Percentiles rank a stretch among this genome's conserved stretches.
Evolutionary conservation across 2,113 vertebrate species (phyloP).

Genomic region (Pyxicephalus adspersus): DNA sequence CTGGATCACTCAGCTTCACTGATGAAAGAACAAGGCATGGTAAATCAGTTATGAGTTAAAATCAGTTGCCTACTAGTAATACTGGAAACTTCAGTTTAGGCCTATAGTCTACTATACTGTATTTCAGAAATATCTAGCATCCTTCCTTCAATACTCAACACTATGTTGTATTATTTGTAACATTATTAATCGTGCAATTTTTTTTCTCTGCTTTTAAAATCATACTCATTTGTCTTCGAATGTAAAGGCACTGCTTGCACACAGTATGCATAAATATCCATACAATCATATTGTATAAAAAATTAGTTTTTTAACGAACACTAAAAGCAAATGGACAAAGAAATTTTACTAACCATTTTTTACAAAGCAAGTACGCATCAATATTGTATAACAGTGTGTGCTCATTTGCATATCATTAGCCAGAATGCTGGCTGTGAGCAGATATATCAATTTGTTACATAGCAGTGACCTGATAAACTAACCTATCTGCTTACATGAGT

Average conservation of each 20-base stretch:
- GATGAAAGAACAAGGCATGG: too few relatives aligned
- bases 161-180: too few relatives aligned
- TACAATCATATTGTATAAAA: neutral
- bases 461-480: neutral
- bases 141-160: too few relatives aligned
- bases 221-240: neutral
- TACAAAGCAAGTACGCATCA: neutral
- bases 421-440: neutral
- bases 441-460: neutral
- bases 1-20: too few relatives aligned
- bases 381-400: conserved; percentile 8
- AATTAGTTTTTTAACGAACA: neutral
- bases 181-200: too few relatives aligned
- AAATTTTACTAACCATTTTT: neutral
- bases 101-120: too few relatives aligned
- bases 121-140: too few relatives aligned
- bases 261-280: neutral
- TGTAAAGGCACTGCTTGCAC: neutral
- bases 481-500: too few relatives aligned
- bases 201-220: too few relatives aligned
- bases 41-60: too few relatives aligned
- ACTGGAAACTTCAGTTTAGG: too few relatives aligned
- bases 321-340: neutral
- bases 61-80: too few relatives aligned
- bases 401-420: conserved; percentile 26